phyloP scores from a whole-genome alignment of 2,113 vertebrate genomes.

The Percopsis transmontana region DNA sequence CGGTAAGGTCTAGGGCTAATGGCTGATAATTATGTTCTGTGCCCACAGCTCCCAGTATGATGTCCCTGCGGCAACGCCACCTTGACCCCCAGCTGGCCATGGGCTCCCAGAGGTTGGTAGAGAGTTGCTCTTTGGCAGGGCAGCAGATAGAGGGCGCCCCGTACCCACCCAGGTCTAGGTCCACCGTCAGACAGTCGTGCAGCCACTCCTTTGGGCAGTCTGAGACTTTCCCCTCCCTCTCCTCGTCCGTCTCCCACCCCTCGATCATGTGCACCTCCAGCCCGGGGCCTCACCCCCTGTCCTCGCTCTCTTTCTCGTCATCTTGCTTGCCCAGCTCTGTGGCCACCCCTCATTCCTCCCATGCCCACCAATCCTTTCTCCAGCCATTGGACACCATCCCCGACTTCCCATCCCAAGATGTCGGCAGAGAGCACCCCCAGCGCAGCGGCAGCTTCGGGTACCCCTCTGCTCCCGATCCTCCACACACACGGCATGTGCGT shows the following conservation, averaged over 20 bases:
- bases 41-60: conserved; percentile 89
- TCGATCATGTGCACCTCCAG: conserved; percentile 71
- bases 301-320: conserved; percentile 61
- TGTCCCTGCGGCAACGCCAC: conserved; percentile 91
- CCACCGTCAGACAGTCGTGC: conserved; percentile 81
- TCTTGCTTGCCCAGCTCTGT: conserved; percentile 70
- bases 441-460: conserved; percentile 88
- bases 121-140: conserved; percentile 79
- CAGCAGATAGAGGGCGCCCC: conserved; percentile 76
- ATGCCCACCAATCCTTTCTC: conserved; percentile 86
- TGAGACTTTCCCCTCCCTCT: conserved; percentile 78
- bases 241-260: conserved; percentile 76
- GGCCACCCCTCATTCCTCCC: conserved; percentile 70
- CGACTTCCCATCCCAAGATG: conserved; percentile 85
- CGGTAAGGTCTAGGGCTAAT: neutral
- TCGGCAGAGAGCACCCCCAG: conserved; percentile 77
- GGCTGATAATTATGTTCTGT: conserved; percentile 59
- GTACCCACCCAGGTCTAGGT: conserved; percentile 76
- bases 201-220: conserved; percentile 88
- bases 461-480: conserved; percentile 58
- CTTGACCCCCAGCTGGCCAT: conserved; percentile 88
- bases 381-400: conserved; percentile 92
- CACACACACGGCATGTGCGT: conserved; percentile 62
- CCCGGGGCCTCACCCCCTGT: conserved; percentile 65
- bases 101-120: conserved; percentile 99